Conservation (phyloP, 2,888 invertebrate species). For the Drosophila ezoana region DNA sequence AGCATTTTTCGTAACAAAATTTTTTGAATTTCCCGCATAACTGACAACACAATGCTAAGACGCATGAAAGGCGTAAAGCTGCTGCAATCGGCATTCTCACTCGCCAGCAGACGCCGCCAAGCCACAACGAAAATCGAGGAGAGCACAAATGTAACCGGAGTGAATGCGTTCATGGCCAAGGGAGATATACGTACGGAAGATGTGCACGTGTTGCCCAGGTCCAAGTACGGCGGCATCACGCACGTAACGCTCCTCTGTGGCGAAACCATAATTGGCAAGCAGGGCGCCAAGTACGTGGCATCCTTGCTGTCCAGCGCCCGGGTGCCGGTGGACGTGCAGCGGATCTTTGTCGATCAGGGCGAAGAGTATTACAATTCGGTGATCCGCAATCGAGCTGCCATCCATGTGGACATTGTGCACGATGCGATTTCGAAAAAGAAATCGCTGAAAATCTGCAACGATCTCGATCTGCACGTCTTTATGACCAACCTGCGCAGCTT, state of each 20-base stretch:
- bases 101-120: not conserved
- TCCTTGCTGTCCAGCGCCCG: conserved; percentile 62
- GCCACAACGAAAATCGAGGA: not conserved
- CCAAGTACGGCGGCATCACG: conserved; percentile 75
- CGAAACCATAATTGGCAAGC: conserved; percentile 58
- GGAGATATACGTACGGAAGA: conserved; percentile 36
- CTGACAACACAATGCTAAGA: conserved; percentile 18
- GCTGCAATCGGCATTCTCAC: not conserved
- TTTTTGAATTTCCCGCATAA: not conserved
- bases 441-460: conserved; percentile 60
- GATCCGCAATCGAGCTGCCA: conserved; percentile 69
- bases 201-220: conserved; percentile 51
- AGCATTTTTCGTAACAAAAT: not conserved
- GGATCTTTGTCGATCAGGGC: conserved; percentile 44
- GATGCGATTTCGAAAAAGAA: conserved; percentile 58
- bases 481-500: conserved; percentile 66
- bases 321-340: conserved; percentile 73
- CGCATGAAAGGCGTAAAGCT: not conserved
- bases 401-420: conserved; percentile 68
- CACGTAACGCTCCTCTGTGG: conserved; percentile 70
- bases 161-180: conserved; percentile 37
- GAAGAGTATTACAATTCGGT: conserved; percentile 72
- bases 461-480: conserved; percentile 68
- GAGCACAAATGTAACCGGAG: conserved; percentile 20
- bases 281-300: conserved; percentile 67